Evolutionary conservation across 2,888 invertebrate genomes (phyloP).

Genomic region (Eledona agricola): DNA sequence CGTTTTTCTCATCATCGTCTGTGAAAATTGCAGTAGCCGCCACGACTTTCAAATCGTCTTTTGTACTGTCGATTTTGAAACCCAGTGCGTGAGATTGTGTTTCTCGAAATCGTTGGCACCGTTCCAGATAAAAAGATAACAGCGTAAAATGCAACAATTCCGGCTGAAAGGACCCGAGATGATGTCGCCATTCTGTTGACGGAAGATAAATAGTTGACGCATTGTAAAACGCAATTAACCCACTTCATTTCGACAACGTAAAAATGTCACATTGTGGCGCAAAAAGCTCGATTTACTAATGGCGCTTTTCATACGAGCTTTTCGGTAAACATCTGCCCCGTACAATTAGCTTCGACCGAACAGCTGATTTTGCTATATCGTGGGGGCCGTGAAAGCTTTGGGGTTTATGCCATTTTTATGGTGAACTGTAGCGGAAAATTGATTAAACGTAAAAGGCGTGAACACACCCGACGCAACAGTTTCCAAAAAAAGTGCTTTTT

Average conservation of each 20-base stretch:
- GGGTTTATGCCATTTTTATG: conserved; percentile 31
- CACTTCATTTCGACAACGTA: conserved; percentile 19
- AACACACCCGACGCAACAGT: conserved; percentile 19
- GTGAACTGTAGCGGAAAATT: conserved; percentile 35
- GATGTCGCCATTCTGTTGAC: conserved; percentile 25
- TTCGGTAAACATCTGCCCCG: conserved; percentile 18
- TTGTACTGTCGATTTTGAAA: conserved; percentile 13
- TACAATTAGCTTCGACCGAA: conserved; percentile 14
- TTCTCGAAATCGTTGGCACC: conserved; percentile 16
- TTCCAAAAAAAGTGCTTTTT: conserved; percentile 6
- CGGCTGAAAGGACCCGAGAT: conserved; percentile 11
- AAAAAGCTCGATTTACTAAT: conserved; percentile 8
- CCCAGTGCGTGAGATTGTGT: conserved; percentile 17
- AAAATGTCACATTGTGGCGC: conserved; percentile 16
- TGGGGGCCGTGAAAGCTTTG: conserved; percentile 25
- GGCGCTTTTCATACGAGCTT: conserved; percentile 7
- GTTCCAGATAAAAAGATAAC: conserved; percentile 24
- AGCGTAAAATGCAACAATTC: conserved; percentile 25
- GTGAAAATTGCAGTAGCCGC: no score
- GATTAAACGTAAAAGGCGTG: conserved; percentile 38
- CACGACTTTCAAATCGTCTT: conserved; percentile 21
- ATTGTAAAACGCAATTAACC: conserved; percentile 22
- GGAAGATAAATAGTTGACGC: conserved; percentile 26
- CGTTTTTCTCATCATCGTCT: conserved; percentile 13
- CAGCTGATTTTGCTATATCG: conserved; percentile 23